Base-by-base conservation (phyloP, 1,140 invertebrate genomes). In the Nasonia longicornis region DNA sequence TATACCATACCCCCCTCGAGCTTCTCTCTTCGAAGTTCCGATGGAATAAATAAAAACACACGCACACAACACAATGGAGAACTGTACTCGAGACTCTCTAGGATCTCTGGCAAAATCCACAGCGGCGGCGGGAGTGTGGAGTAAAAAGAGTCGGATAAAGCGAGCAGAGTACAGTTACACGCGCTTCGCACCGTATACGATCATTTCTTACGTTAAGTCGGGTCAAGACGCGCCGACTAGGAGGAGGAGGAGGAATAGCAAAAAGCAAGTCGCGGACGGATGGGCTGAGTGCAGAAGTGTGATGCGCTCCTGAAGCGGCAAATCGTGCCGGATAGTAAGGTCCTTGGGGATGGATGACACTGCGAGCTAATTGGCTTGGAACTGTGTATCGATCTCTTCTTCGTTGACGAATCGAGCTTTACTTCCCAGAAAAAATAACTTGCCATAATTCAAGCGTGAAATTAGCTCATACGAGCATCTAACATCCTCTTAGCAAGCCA, bases 101-200 rank as follows among this genome's bases (percentile, higher is more conserved):
- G 52, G n/a, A 58, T 58, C 52, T 58, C 52, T 58, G 0, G 52
- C 16, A 14, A 58, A 58, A 58, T 58, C 52, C 52, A n/a, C 52
- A 7, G 3, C 52, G 52, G 52, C 38, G 38, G 4, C 38, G 38
- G 38, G 38, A 42, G 52, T 20, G 20, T 58, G 45, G 35, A 16
- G 35, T 31, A 69, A 58, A 78, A 73, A 80, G 38, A 71, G 38
- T 20, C 66, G 48, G 81, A 74, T 83, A 76, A 81, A 74, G 66
- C 83, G 84, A 81, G 80, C 77, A 84, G 85, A 84, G 83, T 86
- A 86, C 86, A 84, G 86, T 86, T 86, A 86, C 74, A 77, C 78
- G 70, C 70, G 71, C 35, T 84, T 80, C 58, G 64, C 79, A 67
- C 83, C 81, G 63, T 78, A 79, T 77, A 81, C 70, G 73, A 80